Percentiles rank a stretch among this genome's conserved stretches.
Conservation (phyloP, 1,140 invertebrate genomes). For the Brachionus asplanchnoidis region DNA sequence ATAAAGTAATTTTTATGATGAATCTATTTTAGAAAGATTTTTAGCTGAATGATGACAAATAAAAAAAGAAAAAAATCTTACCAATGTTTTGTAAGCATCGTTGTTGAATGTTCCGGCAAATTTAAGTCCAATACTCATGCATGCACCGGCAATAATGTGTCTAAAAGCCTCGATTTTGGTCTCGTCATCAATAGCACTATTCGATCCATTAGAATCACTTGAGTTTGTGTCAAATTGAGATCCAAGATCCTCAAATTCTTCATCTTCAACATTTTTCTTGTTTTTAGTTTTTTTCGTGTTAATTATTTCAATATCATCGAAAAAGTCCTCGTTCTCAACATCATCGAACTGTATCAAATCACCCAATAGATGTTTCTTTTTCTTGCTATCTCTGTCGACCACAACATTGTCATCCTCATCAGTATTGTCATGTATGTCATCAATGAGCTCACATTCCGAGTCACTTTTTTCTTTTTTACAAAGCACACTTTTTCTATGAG, state of each 20-base stretch:
- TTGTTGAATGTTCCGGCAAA: constrained; percentile 84
- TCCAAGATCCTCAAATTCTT: constrained; percentile 7
- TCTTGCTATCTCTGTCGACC: neutral
- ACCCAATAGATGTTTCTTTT: neutral
- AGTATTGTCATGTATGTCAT: constrained; percentile 5
- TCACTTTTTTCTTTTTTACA: neutral
- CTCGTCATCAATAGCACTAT: constrained; percentile 18
- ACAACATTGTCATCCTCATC: constrained; percentile 41
- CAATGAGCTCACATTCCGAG: neutral
- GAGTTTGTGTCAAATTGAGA: constrained; percentile 8
- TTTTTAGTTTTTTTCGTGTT: neutral
- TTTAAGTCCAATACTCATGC: constrained; percentile 83
- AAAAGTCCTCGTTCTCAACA: constrained; percentile 40
- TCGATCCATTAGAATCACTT: neutral
- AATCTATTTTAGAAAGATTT: no score
- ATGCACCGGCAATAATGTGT: constrained; percentile 87
- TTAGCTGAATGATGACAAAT: no score
- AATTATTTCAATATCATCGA: neutral
- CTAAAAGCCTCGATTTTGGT: constrained; percentile 71
- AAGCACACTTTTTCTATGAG: neutral
- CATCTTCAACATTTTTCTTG: neutral
- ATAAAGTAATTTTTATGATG: no score
- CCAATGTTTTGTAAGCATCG: constrained; percentile 35
- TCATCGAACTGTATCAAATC: constrained; percentile 41
- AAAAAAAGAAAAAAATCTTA: no score